Percentiles rank a stretch among this genome's conserved stretches.
phyloP scores from a whole-genome alignment of 2,888 invertebrate species.

The Steinernema hermaphroditum region DNA sequence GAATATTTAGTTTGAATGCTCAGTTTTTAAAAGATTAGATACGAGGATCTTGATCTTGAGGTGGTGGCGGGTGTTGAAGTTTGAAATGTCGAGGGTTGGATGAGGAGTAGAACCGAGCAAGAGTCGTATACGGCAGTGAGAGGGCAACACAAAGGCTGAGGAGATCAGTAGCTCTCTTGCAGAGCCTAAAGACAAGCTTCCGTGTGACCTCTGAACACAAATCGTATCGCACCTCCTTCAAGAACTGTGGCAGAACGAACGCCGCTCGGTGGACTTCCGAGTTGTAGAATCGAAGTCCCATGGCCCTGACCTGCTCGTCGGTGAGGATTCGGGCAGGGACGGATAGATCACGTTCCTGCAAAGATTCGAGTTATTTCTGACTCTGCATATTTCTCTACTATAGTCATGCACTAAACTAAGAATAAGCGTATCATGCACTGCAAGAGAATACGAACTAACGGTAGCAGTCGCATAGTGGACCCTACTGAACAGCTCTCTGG shows the following conservation, averaged over 20 bases:
- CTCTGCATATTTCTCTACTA: constrained; percentile 3
- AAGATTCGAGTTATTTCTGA: neutral
- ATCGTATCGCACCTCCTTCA: constrained; percentile 40
- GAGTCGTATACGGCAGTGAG: too few species aligned
- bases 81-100: too few species aligned
- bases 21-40: too few species aligned
- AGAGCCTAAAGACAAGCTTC: constrained; percentile 29
- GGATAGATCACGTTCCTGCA: constrained; percentile 55
- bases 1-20: too few species aligned
- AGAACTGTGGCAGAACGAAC: constrained; percentile 84
- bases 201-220: neutral
- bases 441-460: constrained; percentile 40
- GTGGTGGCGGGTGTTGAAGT: too few species aligned
- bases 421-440: neutral
- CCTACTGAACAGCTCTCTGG: constrained; percentile 33
- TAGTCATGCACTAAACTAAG: neutral
- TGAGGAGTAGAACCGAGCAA: too few species aligned
- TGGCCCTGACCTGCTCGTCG: constrained; percentile 74
- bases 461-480: constrained; percentile 39
- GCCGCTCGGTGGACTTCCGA: constrained; percentile 81
- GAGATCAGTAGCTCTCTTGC: too few species aligned
- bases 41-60: too few species aligned
- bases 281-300: constrained; percentile 84
- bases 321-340: constrained; percentile 61
- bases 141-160: too few species aligned